Evolutionary conservation across 37 sponge, comb jelly and placozoan species (phyloP).

Genomic region (Ephydatia muelleri): DNA sequence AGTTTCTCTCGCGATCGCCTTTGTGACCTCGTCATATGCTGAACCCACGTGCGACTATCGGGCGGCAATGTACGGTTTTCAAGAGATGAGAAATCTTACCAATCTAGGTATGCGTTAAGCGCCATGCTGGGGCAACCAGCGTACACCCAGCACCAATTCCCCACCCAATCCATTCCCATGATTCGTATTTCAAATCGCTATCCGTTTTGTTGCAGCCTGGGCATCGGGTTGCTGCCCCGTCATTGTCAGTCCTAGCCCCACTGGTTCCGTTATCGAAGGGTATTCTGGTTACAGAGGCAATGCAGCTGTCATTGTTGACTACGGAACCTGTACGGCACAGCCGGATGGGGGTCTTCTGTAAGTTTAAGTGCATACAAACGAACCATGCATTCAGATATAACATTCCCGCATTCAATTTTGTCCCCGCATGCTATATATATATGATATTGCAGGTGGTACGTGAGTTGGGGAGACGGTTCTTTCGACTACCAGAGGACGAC

Average conservation of each 20-base stretch:
- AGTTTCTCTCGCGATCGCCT: neutral
- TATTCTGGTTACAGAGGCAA: constrained; percentile 4
- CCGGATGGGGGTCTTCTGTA: neutral
- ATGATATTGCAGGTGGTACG: constrained; percentile 6
- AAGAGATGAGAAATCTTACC: neutral
- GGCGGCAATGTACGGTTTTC: neutral
- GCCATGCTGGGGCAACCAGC: too few relatives aligned
- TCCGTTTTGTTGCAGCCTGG: neutral
- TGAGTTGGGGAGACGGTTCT: constrained; percentile 20
- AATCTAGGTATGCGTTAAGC: neutral
- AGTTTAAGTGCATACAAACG: too few relatives aligned
- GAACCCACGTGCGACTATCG: neutral
- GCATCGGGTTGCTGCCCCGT: neutral
- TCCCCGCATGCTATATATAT: too few relatives aligned
- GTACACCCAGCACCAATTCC: too few relatives aligned
- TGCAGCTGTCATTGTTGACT: constrained; percentile 9
- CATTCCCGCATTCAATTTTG: too few relatives aligned
- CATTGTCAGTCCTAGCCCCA: neutral
- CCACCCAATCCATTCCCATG: neutral
- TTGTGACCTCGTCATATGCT: neutral
- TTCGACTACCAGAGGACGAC: neutral
- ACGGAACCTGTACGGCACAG: neutral
- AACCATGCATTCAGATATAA: too few relatives aligned
- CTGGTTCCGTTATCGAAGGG: neutral
- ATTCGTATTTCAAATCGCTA: too few relatives aligned